These are phyloP conservation scores for Platygyra sinensis DNA, from an alignment of 64 coral and sea anemone genomes.

Conservation along the genomic window DNA sequence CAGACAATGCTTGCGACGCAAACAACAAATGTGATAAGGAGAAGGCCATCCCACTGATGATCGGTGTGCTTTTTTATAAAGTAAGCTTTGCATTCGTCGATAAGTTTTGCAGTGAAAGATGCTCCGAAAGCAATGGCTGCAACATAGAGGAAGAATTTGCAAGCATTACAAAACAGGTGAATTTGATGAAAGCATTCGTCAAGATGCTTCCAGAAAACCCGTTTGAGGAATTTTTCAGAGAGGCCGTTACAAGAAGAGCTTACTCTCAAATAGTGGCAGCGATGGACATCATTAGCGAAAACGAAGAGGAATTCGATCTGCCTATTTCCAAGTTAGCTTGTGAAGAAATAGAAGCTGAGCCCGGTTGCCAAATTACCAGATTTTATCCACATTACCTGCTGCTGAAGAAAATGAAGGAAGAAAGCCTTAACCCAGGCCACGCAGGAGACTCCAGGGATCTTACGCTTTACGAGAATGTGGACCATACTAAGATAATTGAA, in stretches of 20 bases:
- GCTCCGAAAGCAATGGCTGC: conserved; percentile 9
- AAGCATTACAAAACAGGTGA: conserved; percentile 42
- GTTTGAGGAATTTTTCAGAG: conserved; percentile 23
- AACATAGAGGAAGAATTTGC: conserved; percentile 4
- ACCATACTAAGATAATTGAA: conserved; percentile 21
- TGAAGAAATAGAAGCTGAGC: conserved; percentile 11
- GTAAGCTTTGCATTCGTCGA: conserved; percentile 45
- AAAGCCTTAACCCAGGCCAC: background rate
- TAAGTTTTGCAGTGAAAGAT: conserved; percentile 27
- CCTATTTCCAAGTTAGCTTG: background rate
- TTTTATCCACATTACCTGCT: conserved; percentile 39
- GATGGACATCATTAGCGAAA: conserved; percentile 34
- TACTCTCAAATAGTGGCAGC: conserved; percentile 28
- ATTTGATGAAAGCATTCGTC: conserved; percentile 10
- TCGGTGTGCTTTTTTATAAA: conserved; percentile 45
- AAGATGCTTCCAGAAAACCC: conserved; percentile 4
- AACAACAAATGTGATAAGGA: conserved; percentile 32
- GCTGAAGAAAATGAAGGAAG: conserved; percentile 44
- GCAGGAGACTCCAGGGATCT: background rate
- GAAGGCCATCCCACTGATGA: conserved; percentile 46
- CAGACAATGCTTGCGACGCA: conserved; percentile 33
- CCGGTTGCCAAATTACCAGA: conserved; percentile 1
- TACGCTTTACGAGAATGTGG: background rate
- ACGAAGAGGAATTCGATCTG: background rate
- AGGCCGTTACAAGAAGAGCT: conserved; percentile 6